Evolutionary conservation across 2,113 vertebrate species (phyloP).

Genomic region (Emydocephalus ijimae): DNA sequence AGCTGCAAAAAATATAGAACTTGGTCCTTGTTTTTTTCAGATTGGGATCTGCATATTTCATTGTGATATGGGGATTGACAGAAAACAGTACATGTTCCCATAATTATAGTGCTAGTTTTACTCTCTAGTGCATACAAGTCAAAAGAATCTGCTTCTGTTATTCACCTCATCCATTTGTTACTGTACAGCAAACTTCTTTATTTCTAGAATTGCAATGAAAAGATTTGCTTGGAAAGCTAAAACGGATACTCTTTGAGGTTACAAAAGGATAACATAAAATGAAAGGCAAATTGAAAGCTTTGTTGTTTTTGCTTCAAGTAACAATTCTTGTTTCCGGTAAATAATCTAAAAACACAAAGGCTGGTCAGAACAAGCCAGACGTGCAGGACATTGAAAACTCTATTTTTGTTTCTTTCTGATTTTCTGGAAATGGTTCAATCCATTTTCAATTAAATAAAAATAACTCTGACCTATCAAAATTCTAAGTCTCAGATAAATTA

Average conservation of each 20-base stretch:
- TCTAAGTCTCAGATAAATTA: not conserved
- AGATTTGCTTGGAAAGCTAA: conserved; percentile 13
- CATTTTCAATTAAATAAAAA: not conserved
- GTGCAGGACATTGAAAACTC: not conserved
- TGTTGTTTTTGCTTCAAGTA: not conserved
- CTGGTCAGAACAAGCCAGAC: not conserved
- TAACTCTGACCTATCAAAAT: not conserved
- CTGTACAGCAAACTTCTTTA: not conserved
- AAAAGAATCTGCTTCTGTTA: not conserved
- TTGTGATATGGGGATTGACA: not conserved
- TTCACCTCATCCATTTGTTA: not conserved
- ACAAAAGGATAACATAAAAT: not conserved
- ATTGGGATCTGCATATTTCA: not conserved
- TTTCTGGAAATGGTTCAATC: not conserved
- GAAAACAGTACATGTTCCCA: not conserved
- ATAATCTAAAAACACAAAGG: not conserved
- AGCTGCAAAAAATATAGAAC: not conserved
- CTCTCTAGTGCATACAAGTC: not conserved
- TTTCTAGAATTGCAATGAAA: conserved; percentile 9
- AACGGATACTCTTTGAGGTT: not conserved
- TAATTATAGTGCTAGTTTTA: not conserved
- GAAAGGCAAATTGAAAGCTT: not conserved
- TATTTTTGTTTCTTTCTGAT: not conserved
- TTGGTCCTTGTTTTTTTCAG: not conserved
- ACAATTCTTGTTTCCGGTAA: conserved; percentile 25